phyloP scores from a whole-genome alignment of 2,113 vertebrate genomes.

The Scolopax mira region DNA sequence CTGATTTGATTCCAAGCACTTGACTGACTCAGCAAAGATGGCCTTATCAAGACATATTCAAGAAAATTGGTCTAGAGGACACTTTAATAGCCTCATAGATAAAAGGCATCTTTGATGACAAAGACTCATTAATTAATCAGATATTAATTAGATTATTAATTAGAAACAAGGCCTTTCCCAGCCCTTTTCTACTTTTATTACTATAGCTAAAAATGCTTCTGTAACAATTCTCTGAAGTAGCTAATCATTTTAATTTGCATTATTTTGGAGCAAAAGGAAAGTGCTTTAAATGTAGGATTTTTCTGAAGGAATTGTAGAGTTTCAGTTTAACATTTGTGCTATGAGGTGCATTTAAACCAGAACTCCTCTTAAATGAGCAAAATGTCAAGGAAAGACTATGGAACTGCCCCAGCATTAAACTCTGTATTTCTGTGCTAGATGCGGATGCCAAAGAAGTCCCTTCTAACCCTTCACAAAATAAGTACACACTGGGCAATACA shows the following conservation, averaged over 20 bases:
- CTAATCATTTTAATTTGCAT: conserved; percentile 43
- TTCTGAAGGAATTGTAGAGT: not conserved
- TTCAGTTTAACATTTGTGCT: not conserved
- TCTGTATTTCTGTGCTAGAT: not conserved
- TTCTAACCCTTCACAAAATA: not conserved
- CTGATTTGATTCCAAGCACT: conserved; percentile 15
- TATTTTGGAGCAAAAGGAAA: conserved; percentile 5
- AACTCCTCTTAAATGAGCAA: not conserved
- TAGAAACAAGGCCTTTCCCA: conserved; percentile 13
- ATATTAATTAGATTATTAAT: conserved; percentile 56
- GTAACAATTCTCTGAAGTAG: not conserved
- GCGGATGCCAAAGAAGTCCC: not conserved
- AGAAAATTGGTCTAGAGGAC: conserved; percentile 25
- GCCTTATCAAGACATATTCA: conserved; percentile 27
- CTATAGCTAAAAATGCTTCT: conserved; percentile 25
- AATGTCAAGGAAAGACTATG: not conserved
- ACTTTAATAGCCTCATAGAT: conserved; percentile 30
- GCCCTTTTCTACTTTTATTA: conserved; percentile 16
- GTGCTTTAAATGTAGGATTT: not conserved
- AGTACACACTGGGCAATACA: not conserved
- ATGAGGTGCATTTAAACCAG: not conserved
- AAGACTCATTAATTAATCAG: conserved; percentile 49
- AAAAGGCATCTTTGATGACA: conserved; percentile 47
- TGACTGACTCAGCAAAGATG: conserved; percentile 39
- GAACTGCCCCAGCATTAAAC: not conserved